Evolutionary conservation across 2,113 vertebrate species (phyloP).

Genomic region (Perca schrenkii): DNA sequence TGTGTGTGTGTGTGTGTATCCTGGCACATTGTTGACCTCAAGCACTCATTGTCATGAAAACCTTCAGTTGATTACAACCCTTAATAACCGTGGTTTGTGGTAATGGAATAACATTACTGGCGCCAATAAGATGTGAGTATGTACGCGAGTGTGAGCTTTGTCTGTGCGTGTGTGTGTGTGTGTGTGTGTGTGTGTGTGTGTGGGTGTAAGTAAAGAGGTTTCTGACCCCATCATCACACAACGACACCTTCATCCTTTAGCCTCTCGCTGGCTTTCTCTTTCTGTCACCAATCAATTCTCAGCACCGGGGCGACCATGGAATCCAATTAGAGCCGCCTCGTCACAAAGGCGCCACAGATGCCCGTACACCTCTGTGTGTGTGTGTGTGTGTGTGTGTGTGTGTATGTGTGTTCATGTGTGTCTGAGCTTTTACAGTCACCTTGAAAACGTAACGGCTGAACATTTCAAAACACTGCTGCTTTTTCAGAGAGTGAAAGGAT

Average conservation of each 20-base stretch:
- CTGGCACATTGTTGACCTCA: slow-evolving; percentile 7
- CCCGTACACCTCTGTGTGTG: neutral
- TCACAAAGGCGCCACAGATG: slow-evolving; percentile 19
- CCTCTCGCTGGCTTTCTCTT: slow-evolving; percentile 21
- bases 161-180: neutral
- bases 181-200: neutral
- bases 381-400: neutral
- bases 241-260: slow-evolving; percentile 42
- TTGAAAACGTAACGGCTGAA: slow-evolving; percentile 45
- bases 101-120: slow-evolving; percentile 45
- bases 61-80: slow-evolving; percentile 29
- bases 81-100: slow-evolving; percentile 40
- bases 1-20: neutral
- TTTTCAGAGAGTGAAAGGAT: neutral
- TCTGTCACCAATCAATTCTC: slow-evolving; percentile 66
- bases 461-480: neutral
- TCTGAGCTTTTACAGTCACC: slow-evolving; percentile 39
- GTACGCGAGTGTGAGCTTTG: neutral
- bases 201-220: neutral
- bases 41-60: slow-evolving; percentile 40
- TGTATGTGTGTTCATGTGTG: neutral
- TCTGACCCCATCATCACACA: slow-evolving; percentile 56
- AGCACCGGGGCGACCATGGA: slow-evolving; percentile 17
- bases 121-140: neutral
- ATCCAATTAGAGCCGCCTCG: slow-evolving; percentile 61